Evolutionary conservation across 2,888 invertebrate genomes (phyloP).

Genomic region (Coleophora flavipennella): DNA sequence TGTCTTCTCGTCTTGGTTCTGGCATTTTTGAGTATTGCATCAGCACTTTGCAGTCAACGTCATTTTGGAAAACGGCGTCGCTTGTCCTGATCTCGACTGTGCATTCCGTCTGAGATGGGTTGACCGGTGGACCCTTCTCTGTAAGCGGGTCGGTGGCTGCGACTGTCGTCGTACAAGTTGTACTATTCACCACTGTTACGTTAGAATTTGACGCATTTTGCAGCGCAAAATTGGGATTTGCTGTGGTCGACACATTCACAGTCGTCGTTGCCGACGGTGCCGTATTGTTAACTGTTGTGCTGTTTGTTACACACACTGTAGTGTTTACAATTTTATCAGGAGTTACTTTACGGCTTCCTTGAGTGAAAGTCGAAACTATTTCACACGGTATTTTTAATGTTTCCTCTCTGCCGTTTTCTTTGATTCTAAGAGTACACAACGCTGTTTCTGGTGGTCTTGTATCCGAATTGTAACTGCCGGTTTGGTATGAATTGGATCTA

Average conservation of each 20-base stretch:
- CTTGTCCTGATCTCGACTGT: constrained; percentile 45
- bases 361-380: constrained; percentile 59
- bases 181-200: constrained; percentile 22
- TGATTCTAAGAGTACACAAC: constrained; percentile 42
- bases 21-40: constrained; percentile 46
- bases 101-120: constrained; percentile 39
- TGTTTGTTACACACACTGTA: constrained; percentile 41
- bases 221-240: constrained; percentile 9
- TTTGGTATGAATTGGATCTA: constrained; percentile 13
- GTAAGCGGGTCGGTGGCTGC: constrained; percentile 40
- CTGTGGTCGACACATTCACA: constrained; percentile 9
- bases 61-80: constrained; percentile 28
- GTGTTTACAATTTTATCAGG: constrained; percentile 22
- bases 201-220: background rate
- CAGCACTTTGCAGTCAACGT: constrained; percentile 42
- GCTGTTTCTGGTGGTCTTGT: constrained; percentile 34
- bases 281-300: constrained; percentile 27
- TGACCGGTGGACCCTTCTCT: constrained; percentile 36
- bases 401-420: constrained; percentile 37
- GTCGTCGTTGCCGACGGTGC: background rate
- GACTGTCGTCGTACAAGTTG: constrained; percentile 30
- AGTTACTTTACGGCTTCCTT: constrained; percentile 32
- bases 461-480: constrained; percentile 16
- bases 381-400: constrained; percentile 54
- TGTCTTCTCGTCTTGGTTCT: constrained; percentile 32